Evolutionary conservation across 2,113 vertebrate genomes (phyloP).

Genomic region (Apaloderma vittatum): DNA sequence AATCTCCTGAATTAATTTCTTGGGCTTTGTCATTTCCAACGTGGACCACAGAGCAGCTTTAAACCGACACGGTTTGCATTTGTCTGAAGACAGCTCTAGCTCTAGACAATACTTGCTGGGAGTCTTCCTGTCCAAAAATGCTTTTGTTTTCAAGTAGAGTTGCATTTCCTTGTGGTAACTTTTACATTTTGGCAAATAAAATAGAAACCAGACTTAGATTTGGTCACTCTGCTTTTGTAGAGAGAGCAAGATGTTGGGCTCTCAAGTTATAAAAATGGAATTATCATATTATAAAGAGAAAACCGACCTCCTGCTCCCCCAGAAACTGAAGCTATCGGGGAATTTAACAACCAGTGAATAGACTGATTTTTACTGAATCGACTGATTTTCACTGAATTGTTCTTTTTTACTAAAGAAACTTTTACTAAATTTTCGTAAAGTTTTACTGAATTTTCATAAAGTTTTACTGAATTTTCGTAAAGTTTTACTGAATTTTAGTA

Average conservation of each 20-base stretch:
- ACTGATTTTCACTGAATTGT: no score
- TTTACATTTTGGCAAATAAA: accelerated
- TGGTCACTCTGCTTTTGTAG: accelerated
- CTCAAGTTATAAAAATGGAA: accelerated
- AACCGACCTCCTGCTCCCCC: not conserved
- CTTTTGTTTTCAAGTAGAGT: not conserved
- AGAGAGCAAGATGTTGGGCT: not conserved
- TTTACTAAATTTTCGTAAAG: no score
- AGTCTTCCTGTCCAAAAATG: not conserved
- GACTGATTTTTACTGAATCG: not conserved
- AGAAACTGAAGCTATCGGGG: not conserved
- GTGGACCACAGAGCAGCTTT: accelerated
- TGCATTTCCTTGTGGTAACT: not conserved
- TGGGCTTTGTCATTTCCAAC: accelerated
- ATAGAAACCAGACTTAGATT: not conserved
- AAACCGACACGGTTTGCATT: accelerated
- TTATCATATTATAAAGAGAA: not conserved
- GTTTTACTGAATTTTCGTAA: no score
- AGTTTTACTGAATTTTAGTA: no score
- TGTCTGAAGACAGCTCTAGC: not conserved
- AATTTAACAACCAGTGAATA: not conserved
- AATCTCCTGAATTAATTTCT: accelerated
- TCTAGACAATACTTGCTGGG: accelerated
- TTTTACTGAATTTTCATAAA: no score
- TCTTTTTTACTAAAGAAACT: no score